These are phyloP conservation scores for Tetanocera ferruginea DNA, from an alignment of 2,888 invertebrate genomes.

Conservation along the genomic window DNA sequence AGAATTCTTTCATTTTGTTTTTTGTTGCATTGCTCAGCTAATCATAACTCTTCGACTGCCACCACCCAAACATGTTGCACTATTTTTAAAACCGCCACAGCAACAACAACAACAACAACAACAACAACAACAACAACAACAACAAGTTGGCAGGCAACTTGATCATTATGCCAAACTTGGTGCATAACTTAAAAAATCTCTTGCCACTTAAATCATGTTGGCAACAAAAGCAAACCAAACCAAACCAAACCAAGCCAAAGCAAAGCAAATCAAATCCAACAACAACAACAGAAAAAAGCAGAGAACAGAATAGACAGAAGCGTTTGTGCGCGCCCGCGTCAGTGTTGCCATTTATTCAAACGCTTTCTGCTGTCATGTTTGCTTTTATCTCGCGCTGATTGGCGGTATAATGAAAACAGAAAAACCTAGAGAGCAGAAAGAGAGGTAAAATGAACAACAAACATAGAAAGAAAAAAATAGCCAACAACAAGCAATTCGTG, in stretches of 20 bases:
- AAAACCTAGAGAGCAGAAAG: conserved; percentile 42
- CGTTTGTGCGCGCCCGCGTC: conserved; percentile 54
- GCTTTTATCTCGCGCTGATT: conserved; percentile 55
- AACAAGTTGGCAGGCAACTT: conserved; percentile 9
- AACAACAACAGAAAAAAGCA: conserved; percentile 24
- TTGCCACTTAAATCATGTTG: conserved; percentile 30
- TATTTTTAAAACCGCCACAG: conserved; percentile 13
- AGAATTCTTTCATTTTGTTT: neutral
- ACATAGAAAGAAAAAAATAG: neutral
- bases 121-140: conserved; percentile 4
- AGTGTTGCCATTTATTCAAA: conserved; percentile 63
- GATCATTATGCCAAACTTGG: conserved; percentile 7
- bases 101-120: conserved; percentile 23
- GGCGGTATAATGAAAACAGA: conserved; percentile 64
- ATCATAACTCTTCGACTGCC: conserved; percentile 27
- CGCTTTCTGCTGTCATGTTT: conserved; percentile 66
- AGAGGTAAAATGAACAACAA: neutral
- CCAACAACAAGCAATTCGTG: conserved; percentile 62
- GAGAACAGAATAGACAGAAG: conserved; percentile 36
- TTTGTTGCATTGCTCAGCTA: neutral
- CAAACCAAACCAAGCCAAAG: conserved; percentile 13
- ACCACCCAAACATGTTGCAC: conserved; percentile 16
- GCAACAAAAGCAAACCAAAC: neutral
- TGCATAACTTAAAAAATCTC: conserved; percentile 15
- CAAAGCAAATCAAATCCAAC: conserved; percentile 6